Conservation (phyloP, 2,797 vertebrate species). For the Poecilia gillii region DNA sequence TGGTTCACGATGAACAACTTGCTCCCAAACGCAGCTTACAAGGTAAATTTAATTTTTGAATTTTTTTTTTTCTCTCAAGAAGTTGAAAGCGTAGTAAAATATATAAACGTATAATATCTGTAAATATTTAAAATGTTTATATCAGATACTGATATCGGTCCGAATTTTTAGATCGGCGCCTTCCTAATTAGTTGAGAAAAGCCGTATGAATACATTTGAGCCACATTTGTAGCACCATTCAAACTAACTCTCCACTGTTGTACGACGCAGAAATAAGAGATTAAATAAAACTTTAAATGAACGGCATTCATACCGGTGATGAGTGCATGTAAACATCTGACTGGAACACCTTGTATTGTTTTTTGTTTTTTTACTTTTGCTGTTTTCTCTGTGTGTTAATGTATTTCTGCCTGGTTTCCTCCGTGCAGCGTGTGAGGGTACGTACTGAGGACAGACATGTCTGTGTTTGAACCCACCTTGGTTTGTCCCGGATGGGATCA, state of each 20-base stretch:
- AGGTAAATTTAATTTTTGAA: conserved; percentile 75
- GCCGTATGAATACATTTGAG: not conserved
- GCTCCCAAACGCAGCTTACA: conserved; percentile 94
- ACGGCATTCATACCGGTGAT: not conserved
- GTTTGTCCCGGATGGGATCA: conserved; percentile 46
- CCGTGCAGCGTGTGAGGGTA: conserved; percentile 85
- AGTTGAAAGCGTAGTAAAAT: no score
- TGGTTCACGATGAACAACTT: conserved; percentile 99
- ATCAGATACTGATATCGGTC: no score
- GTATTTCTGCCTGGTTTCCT: conserved; percentile 69
- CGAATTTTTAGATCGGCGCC: no score
- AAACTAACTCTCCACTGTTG: not conserved
- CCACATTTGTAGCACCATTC: not conserved
- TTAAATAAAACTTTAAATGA: not conserved
- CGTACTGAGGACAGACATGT: conserved; percentile 65
- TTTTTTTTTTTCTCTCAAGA: no score
- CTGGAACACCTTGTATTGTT: not conserved
- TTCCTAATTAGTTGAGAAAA: no score
- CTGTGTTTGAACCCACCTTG: conserved; percentile 50
- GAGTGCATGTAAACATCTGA: not conserved
- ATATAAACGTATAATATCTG: no score
- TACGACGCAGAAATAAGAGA: not conserved
- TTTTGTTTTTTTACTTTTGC: not conserved
- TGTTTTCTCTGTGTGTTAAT: conserved; percentile 10
- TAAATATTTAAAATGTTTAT: no score